Evolutionary conservation across 2,888 invertebrate species (phyloP).

Genomic region (Eristalis intricaria): DNA sequence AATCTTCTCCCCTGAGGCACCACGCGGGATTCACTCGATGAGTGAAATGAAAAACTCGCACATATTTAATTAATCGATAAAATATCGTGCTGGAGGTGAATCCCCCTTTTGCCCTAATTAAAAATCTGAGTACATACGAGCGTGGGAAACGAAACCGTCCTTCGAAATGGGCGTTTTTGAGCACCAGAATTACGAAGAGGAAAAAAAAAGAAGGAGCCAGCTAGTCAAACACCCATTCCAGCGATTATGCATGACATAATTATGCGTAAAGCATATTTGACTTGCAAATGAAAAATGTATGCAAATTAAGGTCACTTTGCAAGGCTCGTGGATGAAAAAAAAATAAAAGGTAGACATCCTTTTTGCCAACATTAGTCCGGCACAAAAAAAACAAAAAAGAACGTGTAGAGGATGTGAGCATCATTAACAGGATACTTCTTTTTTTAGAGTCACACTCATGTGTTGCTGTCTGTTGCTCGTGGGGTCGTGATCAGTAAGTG

Average conservation of each 20-base stretch:
- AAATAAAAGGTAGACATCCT: background rate
- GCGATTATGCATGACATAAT: slow-evolving; percentile 5
- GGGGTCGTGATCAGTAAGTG: background rate
- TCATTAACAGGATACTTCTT: background rate
- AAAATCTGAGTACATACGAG: background rate
- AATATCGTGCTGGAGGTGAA: too few relatives aligned
- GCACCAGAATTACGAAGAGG: too few relatives aligned
- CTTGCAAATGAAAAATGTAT: slow-evolving; percentile 9
- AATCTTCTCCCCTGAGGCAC: too few relatives aligned
- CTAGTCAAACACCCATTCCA: background rate
- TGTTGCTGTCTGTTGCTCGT: background rate
- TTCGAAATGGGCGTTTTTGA: background rate
- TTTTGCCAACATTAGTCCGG: background rate
- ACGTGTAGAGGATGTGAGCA: background rate
- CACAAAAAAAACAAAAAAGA: background rate
- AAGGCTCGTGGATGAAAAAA: background rate
- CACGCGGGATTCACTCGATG: too few relatives aligned
- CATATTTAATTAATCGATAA: too few relatives aligned
- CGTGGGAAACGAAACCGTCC: background rate
- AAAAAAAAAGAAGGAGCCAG: background rate
- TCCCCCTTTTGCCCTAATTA: background rate
- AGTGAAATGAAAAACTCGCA: too few relatives aligned
- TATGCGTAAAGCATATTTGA: slow-evolving; percentile 20
- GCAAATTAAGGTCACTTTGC: background rate
- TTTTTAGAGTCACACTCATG: background rate